Evolutionary conservation across 2,113 vertebrate species (phyloP).

Genomic region (Siniperca chuatsi): DNA sequence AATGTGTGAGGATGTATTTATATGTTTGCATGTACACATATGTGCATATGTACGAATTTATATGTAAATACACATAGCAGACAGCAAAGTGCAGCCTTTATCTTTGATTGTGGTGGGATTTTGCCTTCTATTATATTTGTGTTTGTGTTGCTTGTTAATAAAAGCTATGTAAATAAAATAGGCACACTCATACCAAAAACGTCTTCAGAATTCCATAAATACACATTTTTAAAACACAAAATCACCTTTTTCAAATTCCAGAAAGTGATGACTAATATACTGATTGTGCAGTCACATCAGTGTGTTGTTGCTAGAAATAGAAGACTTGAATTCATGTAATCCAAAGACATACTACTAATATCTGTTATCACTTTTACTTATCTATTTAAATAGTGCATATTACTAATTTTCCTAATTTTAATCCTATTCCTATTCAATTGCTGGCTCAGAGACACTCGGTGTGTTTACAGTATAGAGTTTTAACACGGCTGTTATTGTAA

Average conservation of each 20-base stretch:
- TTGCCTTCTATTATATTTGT: neutral
- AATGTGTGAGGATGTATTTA: neutral
- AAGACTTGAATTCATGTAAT: no score
- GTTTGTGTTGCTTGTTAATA: neutral
- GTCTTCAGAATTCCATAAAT: neutral
- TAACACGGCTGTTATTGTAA: constrained; percentile 23
- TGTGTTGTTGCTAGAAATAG: no score
- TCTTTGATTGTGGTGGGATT: neutral
- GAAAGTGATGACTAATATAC: no score
- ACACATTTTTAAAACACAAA: neutral
- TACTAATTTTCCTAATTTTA: neutral
- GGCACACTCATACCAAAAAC: neutral
- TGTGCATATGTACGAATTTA: neutral
- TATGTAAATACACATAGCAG: neutral
- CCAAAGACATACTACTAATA: no score
- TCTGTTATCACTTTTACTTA: no score
- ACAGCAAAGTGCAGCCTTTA: neutral
- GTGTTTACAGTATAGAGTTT: neutral
- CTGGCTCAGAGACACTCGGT: neutral
- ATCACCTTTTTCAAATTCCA: neutral
- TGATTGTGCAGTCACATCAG: no score
- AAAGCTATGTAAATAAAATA: neutral
- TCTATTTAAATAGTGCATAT: neutral
- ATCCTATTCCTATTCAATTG: neutral
- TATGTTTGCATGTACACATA: neutral